These are phyloP conservation scores for Ernsta delagoae DNA, from an alignment of 2,888 invertebrate species.

Conservation along the genomic window DNA sequence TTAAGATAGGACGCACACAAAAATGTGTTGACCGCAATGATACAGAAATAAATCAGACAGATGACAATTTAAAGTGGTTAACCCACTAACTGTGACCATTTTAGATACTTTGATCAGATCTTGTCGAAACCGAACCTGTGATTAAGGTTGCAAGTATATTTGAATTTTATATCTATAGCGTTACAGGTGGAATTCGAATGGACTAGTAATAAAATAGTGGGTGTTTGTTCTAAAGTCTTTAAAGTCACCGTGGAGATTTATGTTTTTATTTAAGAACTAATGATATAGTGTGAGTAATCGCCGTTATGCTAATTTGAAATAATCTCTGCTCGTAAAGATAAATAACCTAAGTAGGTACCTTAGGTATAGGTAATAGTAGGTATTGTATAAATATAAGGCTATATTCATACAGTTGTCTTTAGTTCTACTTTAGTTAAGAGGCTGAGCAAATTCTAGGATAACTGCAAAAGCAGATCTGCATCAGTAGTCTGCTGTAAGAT, in stretches of 20 bases:
- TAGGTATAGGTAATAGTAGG: conserved; percentile 5
- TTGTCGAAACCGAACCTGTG: conserved; percentile 74
- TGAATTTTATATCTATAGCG: conserved; percentile 49
- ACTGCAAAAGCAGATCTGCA: no score
- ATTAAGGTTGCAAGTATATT: conserved; percentile 46
- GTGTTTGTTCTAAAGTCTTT: conserved; percentile 79
- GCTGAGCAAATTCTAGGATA: no score
- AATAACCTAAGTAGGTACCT: conserved; percentile 39
- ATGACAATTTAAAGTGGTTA: conserved; percentile 86
- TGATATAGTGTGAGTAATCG: conserved; percentile 77
- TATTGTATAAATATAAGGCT: not conserved
- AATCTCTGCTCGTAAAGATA: conserved; percentile 60
- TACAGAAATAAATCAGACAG: conserved; percentile 84
- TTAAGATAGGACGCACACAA: conserved; percentile 63
- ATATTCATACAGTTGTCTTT: conserved; percentile 9
- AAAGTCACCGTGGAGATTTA: conserved; percentile 76
- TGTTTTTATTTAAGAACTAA: conserved; percentile 83
- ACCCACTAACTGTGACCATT: conserved; percentile 86
- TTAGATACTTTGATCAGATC: conserved; percentile 85
- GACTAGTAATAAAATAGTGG: conserved; percentile 61
- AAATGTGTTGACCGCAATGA: conserved; percentile 81
- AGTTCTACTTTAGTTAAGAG: not conserved
- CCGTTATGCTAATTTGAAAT: conserved; percentile 80
- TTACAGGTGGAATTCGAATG: conserved; percentile 61
- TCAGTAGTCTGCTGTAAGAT: no score